Percentiles rank a stretch among this genome's conserved stretches.
Conservation (phyloP, 2,113 vertebrate species). For the Lagopus muta region DNA sequence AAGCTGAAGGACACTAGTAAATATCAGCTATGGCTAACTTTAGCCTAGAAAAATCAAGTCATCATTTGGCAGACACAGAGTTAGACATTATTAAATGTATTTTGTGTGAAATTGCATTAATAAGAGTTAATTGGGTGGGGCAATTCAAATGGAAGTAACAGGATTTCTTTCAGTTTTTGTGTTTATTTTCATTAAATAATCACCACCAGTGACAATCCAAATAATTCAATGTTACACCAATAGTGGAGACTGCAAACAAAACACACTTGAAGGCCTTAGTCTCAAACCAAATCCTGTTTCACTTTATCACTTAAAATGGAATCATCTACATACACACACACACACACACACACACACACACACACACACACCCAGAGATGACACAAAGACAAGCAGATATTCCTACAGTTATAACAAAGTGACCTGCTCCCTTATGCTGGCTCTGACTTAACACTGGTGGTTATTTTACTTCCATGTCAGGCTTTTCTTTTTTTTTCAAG, state of each 20-base stretch:
- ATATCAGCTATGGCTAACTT: neutral
- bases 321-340: neutral
- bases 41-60: neutral
- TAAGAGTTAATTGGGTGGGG: neutral
- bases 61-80: neutral
- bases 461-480: too few relatives aligned
- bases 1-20: neutral
- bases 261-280: rapidly evolving
- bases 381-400: neutral
- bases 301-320: neutral
- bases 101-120: neutral
- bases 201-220: neutral
- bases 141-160: neutral
- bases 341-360: neutral
- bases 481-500: neutral
- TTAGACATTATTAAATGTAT: neutral
- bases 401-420: neutral
- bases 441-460: neutral
- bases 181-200: neutral
- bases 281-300: neutral
- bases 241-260: neutral
- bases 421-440: neutral
- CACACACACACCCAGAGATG: neutral
- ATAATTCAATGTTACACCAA: neutral
- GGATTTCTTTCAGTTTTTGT: neutral